Percentiles rank a stretch among this genome's conserved stretches.
Conservation (phyloP, 2,888 invertebrate genomes). For the Epinotia ramella region DNA sequence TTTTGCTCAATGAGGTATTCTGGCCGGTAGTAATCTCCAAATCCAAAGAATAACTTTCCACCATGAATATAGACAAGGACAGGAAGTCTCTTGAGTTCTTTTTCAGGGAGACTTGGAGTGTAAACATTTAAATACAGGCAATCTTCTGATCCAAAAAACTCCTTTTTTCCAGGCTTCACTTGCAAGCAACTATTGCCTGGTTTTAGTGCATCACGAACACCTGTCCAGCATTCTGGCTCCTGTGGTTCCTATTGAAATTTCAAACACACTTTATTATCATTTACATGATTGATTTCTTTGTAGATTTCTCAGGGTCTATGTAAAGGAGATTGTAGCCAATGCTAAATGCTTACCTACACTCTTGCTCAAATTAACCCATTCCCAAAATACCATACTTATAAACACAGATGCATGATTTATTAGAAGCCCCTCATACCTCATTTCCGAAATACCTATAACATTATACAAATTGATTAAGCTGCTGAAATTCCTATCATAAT, state of each 20-base stretch:
- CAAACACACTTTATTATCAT: background rate
- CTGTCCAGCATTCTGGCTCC: slow-evolving; percentile 65
- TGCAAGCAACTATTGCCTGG: slow-evolving; percentile 76
- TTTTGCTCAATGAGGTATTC: slow-evolving; percentile 71
- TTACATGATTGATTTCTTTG: too few relatives aligned
- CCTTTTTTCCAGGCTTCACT: slow-evolving; percentile 71
- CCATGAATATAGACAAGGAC: slow-evolving; percentile 86
- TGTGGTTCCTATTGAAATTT: slow-evolving; percentile 65
- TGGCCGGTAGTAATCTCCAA: slow-evolving; percentile 78
- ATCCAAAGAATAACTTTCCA: slow-evolving; percentile 82
- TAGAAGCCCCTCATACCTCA: background rate
- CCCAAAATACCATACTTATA: too few relatives aligned
- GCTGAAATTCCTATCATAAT: background rate
- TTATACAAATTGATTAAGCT: background rate
- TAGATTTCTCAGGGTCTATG: too few relatives aligned
- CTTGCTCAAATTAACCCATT: too few relatives aligned
- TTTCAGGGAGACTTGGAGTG: slow-evolving; percentile 81
- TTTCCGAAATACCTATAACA: background rate
- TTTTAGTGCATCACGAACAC: slow-evolving; percentile 69
- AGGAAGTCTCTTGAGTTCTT: slow-evolving; percentile 70
- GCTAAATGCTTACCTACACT: too few relatives aligned
- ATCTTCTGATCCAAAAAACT: slow-evolving; percentile 85
- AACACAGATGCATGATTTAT: too few relatives aligned
- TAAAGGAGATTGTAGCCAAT: too few relatives aligned
- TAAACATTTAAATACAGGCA: slow-evolving; percentile 89